These are phyloP conservation scores for Psammodynastes pulverulentus DNA, from an alignment of 2,113 vertebrate genomes.

Conservation along the genomic window DNA sequence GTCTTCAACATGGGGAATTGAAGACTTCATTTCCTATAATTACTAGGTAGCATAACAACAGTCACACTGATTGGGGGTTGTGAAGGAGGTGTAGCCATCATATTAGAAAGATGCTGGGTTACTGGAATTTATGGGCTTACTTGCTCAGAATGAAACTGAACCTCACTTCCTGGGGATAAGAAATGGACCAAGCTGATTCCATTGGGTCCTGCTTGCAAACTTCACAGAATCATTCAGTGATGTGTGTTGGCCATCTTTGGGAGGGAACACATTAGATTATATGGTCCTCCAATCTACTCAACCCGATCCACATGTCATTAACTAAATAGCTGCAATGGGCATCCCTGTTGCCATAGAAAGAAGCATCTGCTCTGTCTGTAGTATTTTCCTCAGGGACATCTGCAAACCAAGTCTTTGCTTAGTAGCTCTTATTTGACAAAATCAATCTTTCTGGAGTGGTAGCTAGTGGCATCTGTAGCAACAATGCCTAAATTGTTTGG, in stretches of 20 bases:
- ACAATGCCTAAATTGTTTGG: not conserved
- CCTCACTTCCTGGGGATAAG: not conserved
- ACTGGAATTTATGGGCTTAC: not conserved
- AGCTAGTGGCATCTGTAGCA: not conserved
- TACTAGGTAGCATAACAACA: not conserved
- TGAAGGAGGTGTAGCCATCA: not conserved
- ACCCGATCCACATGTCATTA: not conserved
- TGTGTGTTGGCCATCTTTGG: not conserved
- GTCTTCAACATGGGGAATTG: not conserved
- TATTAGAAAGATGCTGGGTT: not conserved
- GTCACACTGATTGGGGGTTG: not conserved
- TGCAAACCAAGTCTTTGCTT: too few species aligned
- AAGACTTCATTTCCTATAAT: not conserved
- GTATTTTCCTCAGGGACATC: not conserved
- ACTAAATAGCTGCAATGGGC: not conserved
- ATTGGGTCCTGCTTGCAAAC: not conserved
- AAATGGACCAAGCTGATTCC: not conserved
- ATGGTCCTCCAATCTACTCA: not conserved
- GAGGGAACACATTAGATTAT: not conserved
- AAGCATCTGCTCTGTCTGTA: not conserved
- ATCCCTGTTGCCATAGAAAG: slow-evolving; percentile 1
- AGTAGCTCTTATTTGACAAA: not conserved
- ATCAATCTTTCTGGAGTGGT: not conserved
- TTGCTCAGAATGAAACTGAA: not conserved
- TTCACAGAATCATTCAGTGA: not conserved